Conservation (phyloP, 2,113 vertebrate species). For the Callipepla californica region DNA sequence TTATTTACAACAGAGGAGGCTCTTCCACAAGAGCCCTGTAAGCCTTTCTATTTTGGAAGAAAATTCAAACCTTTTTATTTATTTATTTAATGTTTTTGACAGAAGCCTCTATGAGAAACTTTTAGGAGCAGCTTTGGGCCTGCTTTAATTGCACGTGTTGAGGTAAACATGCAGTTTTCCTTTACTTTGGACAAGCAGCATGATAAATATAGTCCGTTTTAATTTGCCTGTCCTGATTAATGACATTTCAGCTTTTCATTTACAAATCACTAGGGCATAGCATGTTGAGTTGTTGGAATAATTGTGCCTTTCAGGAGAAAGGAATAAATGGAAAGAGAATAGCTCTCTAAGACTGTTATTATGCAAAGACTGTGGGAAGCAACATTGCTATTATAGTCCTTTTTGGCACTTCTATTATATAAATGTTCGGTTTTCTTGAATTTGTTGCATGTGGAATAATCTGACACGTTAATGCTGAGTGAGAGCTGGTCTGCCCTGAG, state of each 20-base stretch:
- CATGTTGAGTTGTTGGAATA: not conserved
- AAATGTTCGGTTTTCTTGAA: not conserved
- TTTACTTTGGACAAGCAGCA: not conserved
- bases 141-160: not conserved
- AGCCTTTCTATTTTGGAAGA: not conserved
- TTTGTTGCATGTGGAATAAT: constrained; percentile 40
- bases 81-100: not conserved
- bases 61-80: not conserved
- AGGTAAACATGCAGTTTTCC: not conserved
- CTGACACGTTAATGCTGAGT: constrained; percentile 27
- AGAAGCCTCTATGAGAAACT: not conserved
- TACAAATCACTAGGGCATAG: constrained; percentile 18
- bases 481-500: constrained; percentile 5
- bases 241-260: not conserved
- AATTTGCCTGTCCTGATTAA: constrained; percentile 51
- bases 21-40: not conserved
- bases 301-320: constrained; percentile 50
- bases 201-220: constrained; percentile 44
- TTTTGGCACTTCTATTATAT: not conserved
- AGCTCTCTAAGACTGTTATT: constrained; percentile 25
- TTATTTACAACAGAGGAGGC: not conserved
- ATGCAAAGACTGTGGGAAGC: constrained; percentile 33
- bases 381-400: not conserved
- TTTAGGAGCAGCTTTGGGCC: not conserved
- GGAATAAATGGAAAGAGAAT: not conserved